These are phyloP conservation scores for Spea hammondii DNA, from an alignment of 2,797 vertebrate genomes.

Conservation along the genomic window DNA sequence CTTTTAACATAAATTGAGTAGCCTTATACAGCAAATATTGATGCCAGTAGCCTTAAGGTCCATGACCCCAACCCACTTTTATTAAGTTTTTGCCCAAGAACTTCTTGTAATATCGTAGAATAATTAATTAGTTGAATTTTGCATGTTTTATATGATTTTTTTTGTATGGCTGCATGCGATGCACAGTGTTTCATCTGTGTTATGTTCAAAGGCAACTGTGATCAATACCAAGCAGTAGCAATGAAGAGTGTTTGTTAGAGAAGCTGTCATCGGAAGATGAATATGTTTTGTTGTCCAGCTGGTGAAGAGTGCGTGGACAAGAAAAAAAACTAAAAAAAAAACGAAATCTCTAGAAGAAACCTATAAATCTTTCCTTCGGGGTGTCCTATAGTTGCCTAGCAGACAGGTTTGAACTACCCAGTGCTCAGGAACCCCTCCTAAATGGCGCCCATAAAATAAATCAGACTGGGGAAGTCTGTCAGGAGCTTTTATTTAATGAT, in stretches of 20 bases:
- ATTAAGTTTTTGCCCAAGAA: too few relatives aligned
- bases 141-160: background rate
- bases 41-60: too few relatives aligned
- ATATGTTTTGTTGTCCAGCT: conserved; percentile 25
- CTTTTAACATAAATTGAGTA: too few relatives aligned
- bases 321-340: background rate
- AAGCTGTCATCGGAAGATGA: conserved; percentile 36
- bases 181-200: background rate
- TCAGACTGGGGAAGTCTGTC: conserved; percentile 3
- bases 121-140: too few relatives aligned
- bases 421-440: background rate
- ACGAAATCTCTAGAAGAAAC: conserved; percentile 16
- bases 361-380: conserved; percentile 41
- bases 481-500: conserved; percentile 1
- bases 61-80: too few relatives aligned
- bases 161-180: background rate
- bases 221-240: conserved; percentile 32
- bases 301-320: conserved; percentile 12
- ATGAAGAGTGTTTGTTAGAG: conserved; percentile 44
- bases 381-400: conserved; percentile 18
- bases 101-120: too few relatives aligned
- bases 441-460: background rate
- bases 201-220: background rate
- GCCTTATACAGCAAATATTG: too few relatives aligned
- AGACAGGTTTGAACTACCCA: background rate